Conservation (phyloP, 92 coral and sea anemone genomes). For the Epizoanthus stellaris region DNA sequence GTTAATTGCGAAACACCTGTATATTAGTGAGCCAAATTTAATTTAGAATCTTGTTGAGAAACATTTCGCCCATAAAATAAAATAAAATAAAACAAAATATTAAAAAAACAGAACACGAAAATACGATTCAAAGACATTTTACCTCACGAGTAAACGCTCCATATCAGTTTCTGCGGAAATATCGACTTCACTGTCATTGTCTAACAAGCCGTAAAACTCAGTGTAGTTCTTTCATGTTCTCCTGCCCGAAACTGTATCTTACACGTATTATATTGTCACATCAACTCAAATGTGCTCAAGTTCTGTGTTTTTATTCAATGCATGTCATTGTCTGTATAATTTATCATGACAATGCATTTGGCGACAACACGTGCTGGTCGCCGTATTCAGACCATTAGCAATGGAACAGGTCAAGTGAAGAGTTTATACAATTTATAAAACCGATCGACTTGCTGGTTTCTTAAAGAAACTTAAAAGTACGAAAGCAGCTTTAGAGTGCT, state of each 20-base stretch:
- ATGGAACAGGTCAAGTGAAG: not conserved
- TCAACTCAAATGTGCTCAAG: slow-evolving; percentile 3
- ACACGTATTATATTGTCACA: not conserved
- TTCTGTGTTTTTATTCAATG: not conserved
- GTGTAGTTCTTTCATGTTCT: slow-evolving; percentile 6
- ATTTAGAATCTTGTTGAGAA: slow-evolving; percentile 40
- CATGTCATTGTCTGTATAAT: slow-evolving; percentile 1
- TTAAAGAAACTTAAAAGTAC: too few species aligned
- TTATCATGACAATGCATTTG: not conserved
- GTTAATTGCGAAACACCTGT: slow-evolving; percentile 42
- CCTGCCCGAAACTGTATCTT: slow-evolving; percentile 14
- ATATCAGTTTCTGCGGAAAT: too few species aligned
- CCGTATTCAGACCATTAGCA: not conserved
- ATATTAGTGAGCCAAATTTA: slow-evolving; percentile 44
- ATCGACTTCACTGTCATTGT: not conserved
- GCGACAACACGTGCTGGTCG: not conserved
- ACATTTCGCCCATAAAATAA: not conserved
- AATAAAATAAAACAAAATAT: not conserved
- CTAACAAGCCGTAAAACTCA: not conserved
- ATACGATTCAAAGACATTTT: not conserved
- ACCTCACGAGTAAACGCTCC: too few species aligned
- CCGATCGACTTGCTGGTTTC: not conserved
- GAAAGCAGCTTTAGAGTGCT: too few species aligned
- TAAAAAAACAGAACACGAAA: not conserved
- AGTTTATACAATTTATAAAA: not conserved